These are phyloP conservation scores for Calliopsis andreniformis DNA, from an alignment of 1,140 invertebrate genomes.

Conservation along the genomic window DNA sequence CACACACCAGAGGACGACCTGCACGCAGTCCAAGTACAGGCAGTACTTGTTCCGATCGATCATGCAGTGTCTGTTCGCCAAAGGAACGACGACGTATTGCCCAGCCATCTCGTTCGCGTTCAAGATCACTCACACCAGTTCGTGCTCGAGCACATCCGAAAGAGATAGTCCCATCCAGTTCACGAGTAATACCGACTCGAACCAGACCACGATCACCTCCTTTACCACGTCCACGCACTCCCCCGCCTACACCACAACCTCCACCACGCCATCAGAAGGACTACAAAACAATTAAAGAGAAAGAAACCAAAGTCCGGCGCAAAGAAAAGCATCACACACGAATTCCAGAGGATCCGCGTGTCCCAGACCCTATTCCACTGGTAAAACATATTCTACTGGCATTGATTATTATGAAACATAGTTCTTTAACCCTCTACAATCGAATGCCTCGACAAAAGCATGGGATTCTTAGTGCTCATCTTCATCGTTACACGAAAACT, in stretches of 20 bases:
- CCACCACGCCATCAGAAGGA: constrained; percentile 76
- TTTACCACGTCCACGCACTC: constrained; percentile 79
- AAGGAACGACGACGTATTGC: constrained; percentile 75
- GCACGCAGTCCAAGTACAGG: constrained; percentile 84
- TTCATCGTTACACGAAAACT: no score
- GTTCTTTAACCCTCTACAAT: not conserved
- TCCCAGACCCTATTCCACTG: constrained; percentile 78
- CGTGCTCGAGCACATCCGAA: constrained; percentile 68
- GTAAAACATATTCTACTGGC: constrained; percentile 66
- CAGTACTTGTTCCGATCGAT: constrained; percentile 90
- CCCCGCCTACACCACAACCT: constrained; percentile 77
- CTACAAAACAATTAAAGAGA: constrained; percentile 74
- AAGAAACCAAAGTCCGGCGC: constrained; percentile 72
- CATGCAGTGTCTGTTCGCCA: constrained; percentile 88
- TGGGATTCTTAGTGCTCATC: no score
- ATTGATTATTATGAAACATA: not conserved
- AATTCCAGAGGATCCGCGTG: constrained; percentile 76
- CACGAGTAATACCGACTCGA: constrained; percentile 68
- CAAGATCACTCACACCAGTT: constrained; percentile 72
- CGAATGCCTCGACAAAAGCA: no score
- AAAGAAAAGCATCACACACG: constrained; percentile 76
- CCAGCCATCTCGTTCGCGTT: constrained; percentile 72
- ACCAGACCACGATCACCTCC: constrained; percentile 73
- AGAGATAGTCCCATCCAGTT: constrained; percentile 71
- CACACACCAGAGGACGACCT: constrained; percentile 62